Evolutionary conservation across 1,140 invertebrate genomes (phyloP).

Genomic region (Hydropsyche tenuis): DNA sequence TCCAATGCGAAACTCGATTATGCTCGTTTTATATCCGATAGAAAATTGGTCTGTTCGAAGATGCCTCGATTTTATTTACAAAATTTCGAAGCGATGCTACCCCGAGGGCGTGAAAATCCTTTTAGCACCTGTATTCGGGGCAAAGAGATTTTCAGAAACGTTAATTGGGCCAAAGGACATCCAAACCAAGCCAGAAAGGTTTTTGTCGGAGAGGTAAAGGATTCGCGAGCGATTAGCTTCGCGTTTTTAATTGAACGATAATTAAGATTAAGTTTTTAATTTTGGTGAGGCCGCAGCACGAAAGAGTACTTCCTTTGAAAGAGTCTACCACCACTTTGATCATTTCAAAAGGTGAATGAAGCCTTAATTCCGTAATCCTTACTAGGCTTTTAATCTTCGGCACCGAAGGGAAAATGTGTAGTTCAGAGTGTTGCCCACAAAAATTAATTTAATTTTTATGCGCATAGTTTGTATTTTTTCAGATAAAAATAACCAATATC

Average conservation of each 20-base stretch:
- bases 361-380: constrained; percentile 1
- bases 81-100: too few relatives aligned
- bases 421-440: not conserved
- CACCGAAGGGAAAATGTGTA: not conserved
- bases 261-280: constrained; percentile 27
- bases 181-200: too few relatives aligned
- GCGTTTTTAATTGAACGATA: constrained; percentile 22
- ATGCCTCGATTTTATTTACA: too few relatives aligned
- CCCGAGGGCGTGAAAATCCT: constrained; percentile 2
- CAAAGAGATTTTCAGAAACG: not conserved
- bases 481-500: too few relatives aligned
- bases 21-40: too few relatives aligned
- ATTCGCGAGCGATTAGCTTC: constrained; percentile 5
- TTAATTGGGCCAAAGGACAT: not conserved
- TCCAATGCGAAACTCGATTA: too few relatives aligned
- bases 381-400: constrained; percentile 22
- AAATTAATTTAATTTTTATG: constrained; percentile 10
- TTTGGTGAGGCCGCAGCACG: constrained; percentile 6
- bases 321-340: not conserved
- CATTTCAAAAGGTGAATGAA: constrained; percentile 20
- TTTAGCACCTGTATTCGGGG: not conserved
- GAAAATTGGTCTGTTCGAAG: too few relatives aligned
- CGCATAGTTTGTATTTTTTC: not conserved
- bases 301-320: constrained; percentile 7
- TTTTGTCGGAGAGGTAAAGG: not conserved